Percentiles rank a stretch among this genome's conserved stretches.
Evolutionary conservation across 2,888 invertebrate genomes (phyloP).

Genomic region (Ceramica pisi): DNA sequence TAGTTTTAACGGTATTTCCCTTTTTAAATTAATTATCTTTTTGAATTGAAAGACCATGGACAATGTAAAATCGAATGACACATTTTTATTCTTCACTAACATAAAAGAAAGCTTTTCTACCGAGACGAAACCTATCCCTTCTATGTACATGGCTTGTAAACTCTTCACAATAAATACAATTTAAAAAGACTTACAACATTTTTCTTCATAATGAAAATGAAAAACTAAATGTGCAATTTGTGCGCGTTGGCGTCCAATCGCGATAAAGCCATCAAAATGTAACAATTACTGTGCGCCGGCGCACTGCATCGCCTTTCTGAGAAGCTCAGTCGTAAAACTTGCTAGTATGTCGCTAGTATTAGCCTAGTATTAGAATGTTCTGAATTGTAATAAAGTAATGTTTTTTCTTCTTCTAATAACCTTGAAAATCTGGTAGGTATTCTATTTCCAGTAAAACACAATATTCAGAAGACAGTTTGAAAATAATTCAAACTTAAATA

Average conservation of each 20-base stretch:
- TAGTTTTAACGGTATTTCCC: background rate
- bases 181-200: background rate
- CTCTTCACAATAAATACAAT: background rate
- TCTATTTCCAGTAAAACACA: background rate
- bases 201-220: slow-evolving; percentile 25
- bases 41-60: too few species aligned
- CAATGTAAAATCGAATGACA: background rate
- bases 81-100: background rate
- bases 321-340: slow-evolving; percentile 52
- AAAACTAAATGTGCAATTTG: slow-evolving; percentile 33
- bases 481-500: too few species aligned
- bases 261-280: slow-evolving; percentile 55
- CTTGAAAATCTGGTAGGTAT: background rate
- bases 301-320: slow-evolving; percentile 52
- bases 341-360: slow-evolving; percentile 35
- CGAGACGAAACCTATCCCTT: background rate
- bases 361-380: slow-evolving; percentile 36
- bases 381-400: slow-evolving; percentile 6
- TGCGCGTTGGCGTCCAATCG: slow-evolving; percentile 46
- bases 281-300: slow-evolving; percentile 50
- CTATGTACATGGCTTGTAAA: background rate
- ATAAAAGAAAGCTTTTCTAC: background rate
- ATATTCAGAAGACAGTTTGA: too few species aligned
- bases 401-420: slow-evolving; percentile 1
- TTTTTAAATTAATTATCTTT: too few species aligned